Evolutionary conservation across 2,888 invertebrate species (phyloP).

Genomic region (Drosophila longiperda): DNA sequence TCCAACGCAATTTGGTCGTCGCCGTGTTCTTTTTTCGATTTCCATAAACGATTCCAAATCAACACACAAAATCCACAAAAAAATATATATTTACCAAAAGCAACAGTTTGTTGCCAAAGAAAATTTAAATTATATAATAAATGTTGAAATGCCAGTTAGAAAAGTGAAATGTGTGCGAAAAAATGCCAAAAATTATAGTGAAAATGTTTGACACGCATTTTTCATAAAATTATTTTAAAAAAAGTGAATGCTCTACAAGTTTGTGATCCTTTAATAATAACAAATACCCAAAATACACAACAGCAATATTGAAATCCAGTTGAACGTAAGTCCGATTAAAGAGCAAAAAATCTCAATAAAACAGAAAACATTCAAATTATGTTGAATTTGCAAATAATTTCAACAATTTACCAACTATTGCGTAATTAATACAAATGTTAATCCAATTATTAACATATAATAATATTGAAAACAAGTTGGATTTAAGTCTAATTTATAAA

Average conservation of each 20-base stretch:
- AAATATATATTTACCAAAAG: constrained; percentile 1
- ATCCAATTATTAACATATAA: constrained; percentile 1
- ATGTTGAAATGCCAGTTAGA: constrained; percentile 19
- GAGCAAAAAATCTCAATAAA: rapidly evolving
- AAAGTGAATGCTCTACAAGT: constrained; percentile 33
- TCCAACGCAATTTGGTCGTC: constrained; percentile 55
- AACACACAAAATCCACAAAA: neutral
- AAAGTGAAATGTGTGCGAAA: constrained; percentile 36
- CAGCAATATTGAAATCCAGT: constrained; percentile 48
- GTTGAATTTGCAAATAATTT: neutral
- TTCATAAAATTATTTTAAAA: constrained; percentile 13
- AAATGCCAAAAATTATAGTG: constrained; percentile 29
- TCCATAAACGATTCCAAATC: constrained; percentile 5
- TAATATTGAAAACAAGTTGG: constrained; percentile 34
- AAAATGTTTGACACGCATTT: constrained; percentile 42
- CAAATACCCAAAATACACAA: constrained; percentile 2
- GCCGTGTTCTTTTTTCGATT: constrained; percentile 34
- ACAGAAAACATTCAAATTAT: neutral
- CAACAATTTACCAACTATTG: neutral
- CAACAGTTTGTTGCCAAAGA: constrained; percentile 6
- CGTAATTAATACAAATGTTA: neutral
- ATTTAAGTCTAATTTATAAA: neutral
- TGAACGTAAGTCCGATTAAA: constrained; percentile 35
- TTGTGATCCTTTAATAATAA: constrained; percentile 13
- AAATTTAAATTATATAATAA: neutral